Base-by-base conservation (phyloP, 2,113 vertebrate genomes). In the human (Homo sapiens) region DNA sequence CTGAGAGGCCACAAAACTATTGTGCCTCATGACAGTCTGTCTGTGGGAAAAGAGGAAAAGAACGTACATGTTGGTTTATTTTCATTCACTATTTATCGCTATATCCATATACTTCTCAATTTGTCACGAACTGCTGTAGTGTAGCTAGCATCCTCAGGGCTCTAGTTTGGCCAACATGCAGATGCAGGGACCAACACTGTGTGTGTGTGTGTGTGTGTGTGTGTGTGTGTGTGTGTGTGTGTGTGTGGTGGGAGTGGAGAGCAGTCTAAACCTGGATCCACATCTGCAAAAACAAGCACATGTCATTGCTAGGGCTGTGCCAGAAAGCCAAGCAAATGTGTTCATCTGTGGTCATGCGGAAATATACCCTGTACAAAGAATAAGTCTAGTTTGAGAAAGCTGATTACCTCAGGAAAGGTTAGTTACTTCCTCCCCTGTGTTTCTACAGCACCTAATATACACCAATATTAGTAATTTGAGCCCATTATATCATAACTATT, bases 271-370 rank as follows among this genome's bases (percentile, higher is more conserved):
- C 35, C 55, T 81, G 22, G 18, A 93, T 23, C 30, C 5, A 30
- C 23, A 70, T 5, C 20, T 81, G 8, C 12, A 80, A n/a, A 88
- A 27, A 38, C 1, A 59, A n/a, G n/a, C 35, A 3, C 10, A 78
- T n/a, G 14, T 27, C 14, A 38, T 3, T 48, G 4, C 38, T 17
- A 50, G 70, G 61, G 13, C 38, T 45, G 18, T 0, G 18, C 22
- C 25, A 76, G 40, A 45, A 84, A 83, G 32, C 18, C 22, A 64
- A 55, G 4, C 59, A 64, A 85, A 43, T 35, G 3, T 4, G 1
- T 1, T 6, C 12, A 45, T 30, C 13, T 23, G 23, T 7, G 1
- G 10, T 9, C 48, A 57, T 22, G 17, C 7, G 14, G 30, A 9
- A 66, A 84, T 0, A 38, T 64, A 32, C 38, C 18, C 32, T 20